Evolutionary conservation across 2,113 vertebrate species (phyloP), one percentile per base, ranked within the genome.

Genomic region (Larimichthys polyactis): DNA sequence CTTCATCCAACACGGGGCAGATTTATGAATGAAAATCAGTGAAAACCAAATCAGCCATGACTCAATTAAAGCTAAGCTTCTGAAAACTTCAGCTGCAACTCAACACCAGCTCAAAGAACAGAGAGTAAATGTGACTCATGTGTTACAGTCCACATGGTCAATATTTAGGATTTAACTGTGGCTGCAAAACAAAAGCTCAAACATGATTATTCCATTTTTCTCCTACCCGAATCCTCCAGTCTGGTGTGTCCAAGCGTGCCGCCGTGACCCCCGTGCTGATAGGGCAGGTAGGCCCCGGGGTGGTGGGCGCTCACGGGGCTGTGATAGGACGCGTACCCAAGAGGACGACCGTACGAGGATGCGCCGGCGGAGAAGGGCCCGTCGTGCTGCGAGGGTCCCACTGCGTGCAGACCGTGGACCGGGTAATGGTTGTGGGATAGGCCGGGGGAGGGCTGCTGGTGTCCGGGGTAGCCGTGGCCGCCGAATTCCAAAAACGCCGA

Each of bases 401-500:
- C 91, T 3, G 93, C 84, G 87, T 95, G 95, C 43, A 95, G 85
- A 14, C 94, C 87, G 90, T 95, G 96, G 49, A 95, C 94, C 48
- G 95, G 88, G 66, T 96, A 96, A 59, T 95, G 95, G 72, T 91
- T 90, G 87, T 91, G 95, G 69, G 92, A 75, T 78, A 93, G 85
- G 36, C 91, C 95, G 58, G 94, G 91, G 5, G 95, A 93, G 64
- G 93, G 89, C 76, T 94, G 96, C 84, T 95, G 93, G 87, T 94
- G 90, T 24, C 88, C 86, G 4, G 95, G 92, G 78, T 92, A 94
- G 17, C 93, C 81, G 88, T 96, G 96, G 58, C 94, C 94, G 86
- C 94, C 91, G 86, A 96, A 94, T 88, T 97, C 96, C 92, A 96
- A 91, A 89, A 97, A 98, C 17, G 96, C 91, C 48, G 96, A 94